A percentile compares a stretch with the other conserved stretches of the same genome.
Evolutionary conservation across 2,113 vertebrate genomes (phyloP).

Genomic region (Myrmophylax atrothorax): DNA sequence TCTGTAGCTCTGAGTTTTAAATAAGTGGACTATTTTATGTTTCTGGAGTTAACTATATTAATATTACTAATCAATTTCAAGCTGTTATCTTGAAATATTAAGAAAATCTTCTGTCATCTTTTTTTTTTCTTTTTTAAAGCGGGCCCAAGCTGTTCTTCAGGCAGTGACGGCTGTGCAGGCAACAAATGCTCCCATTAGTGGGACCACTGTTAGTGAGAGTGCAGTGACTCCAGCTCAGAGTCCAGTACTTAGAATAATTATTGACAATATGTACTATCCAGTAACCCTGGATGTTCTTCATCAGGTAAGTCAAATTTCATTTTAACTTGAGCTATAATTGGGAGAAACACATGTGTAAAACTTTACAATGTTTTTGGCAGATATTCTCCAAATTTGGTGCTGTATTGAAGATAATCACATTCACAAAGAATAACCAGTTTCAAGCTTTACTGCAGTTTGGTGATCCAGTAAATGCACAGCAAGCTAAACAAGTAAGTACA

Average conservation of each 20-base stretch:
- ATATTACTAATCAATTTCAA: background rate
- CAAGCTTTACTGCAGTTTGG: constrained; percentile 96
- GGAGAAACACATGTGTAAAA: background rate
- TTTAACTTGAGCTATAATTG: background rate
- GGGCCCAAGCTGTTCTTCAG: constrained; percentile 89
- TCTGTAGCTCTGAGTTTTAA: constrained; percentile 3
- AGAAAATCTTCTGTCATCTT: background rate
- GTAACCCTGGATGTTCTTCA: constrained; percentile 97
- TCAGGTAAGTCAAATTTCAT: constrained; percentile 81
- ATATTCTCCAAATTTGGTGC: constrained; percentile 99
- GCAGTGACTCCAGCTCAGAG: constrained; percentile 89
- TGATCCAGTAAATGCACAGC: constrained; percentile 92
- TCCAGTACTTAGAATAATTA: constrained; percentile 96
- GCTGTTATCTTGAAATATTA: background rate
- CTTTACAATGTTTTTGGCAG: constrained; percentile 74
- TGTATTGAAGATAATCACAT: constrained; percentile 99
- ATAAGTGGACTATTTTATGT: background rate
- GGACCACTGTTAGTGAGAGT: constrained; percentile 87
- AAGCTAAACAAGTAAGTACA: constrained; percentile 92
- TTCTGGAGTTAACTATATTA: background rate
- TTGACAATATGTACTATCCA: constrained; percentile 99
- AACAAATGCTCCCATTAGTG: constrained; percentile 86
- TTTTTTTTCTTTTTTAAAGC: constrained; percentile 67
- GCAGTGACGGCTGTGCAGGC: constrained; percentile 90
- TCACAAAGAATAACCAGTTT: constrained; percentile 99